phyloP scores from a whole-genome alignment of 2,888 invertebrate species.

The Griposia aprilina region DNA sequence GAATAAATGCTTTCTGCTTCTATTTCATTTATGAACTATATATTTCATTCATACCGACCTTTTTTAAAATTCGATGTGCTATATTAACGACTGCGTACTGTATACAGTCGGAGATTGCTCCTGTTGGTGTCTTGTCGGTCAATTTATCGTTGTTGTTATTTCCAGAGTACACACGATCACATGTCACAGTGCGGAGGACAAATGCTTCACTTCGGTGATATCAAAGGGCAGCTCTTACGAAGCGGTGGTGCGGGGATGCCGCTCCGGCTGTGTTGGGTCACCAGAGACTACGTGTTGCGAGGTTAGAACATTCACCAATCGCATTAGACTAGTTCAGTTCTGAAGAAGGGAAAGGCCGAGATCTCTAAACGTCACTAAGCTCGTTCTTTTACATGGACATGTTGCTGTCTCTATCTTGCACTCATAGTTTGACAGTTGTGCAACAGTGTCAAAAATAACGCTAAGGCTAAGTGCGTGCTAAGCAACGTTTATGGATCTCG shows the following conservation, averaged over 20 bases:
- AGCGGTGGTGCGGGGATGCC: conserved; percentile 84
- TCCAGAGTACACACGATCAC: conserved; percentile 85
- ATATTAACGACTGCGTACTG: conserved; percentile 43
- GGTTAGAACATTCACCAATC: conserved; percentile 65
- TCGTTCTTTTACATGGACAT: too few relatives aligned
- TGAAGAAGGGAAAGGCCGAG: neutral
- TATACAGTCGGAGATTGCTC: conserved; percentile 4
- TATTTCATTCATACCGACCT: neutral
- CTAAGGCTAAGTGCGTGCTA: neutral
- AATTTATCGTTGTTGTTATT: conserved; percentile 30
- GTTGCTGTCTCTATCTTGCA: neutral
- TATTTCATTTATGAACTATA: neutral
- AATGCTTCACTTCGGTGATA: conserved; percentile 85
- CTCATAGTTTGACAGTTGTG: too few relatives aligned
- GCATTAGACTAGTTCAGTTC: neutral
- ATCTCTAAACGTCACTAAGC: too few relatives aligned
- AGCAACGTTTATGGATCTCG: neutral
- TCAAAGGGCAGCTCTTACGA: conserved; percentile 80
- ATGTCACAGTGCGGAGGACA: conserved; percentile 84
- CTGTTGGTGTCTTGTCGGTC: conserved; percentile 3
- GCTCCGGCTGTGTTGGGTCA: conserved; percentile 80
- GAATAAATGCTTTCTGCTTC: conserved; percentile 1
- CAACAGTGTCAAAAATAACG: neutral
- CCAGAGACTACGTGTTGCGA: conserved; percentile 85
- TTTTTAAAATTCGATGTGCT: conserved; percentile 15